Conservation (phyloP, 1,140 invertebrate species). For the Drosophila parabipectinata region DNA sequence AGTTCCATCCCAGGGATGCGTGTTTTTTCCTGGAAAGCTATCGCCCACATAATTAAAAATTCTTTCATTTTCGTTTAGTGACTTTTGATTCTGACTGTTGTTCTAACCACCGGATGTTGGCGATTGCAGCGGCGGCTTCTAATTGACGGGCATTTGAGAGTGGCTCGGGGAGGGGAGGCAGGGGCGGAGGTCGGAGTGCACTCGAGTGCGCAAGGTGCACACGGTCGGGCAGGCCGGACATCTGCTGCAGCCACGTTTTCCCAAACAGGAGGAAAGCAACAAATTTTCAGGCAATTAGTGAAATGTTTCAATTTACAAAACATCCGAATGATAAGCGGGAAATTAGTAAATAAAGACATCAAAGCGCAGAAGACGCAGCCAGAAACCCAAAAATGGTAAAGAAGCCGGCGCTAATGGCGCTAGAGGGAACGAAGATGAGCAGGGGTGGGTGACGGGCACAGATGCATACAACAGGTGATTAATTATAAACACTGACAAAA, state of each 20-base stretch:
- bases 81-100: constrained; percentile 34
- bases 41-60: constrained; percentile 80
- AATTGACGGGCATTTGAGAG: constrained; percentile 46
- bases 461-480: constrained; percentile 78
- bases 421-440: constrained; percentile 24
- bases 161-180: neutral
- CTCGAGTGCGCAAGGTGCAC: constrained; percentile 56
- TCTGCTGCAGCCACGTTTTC: constrained; percentile 23
- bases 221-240: constrained; percentile 16
- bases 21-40: constrained; percentile 72
- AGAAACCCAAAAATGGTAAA: constrained; percentile 19
- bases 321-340: constrained; percentile 80
- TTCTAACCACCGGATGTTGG: constrained; percentile 64
- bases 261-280: constrained; percentile 26
- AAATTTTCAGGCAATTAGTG: constrained; percentile 81
- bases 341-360: constrained; percentile 82
- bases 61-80: constrained; percentile 60
- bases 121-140: constrained; percentile 66
- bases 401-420: constrained; percentile 78
- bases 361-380: constrained; percentile 71
- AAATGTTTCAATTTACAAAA: constrained; percentile 82
- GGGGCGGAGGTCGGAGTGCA: constrained; percentile 61
- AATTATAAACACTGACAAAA: constrained; percentile 82
- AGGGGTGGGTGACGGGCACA: constrained; percentile 13
- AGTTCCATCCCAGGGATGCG: constrained; percentile 40